Evolutionary conservation across 2,888 invertebrate genomes (phyloP), one percentile per base, ranked within the genome.

Genomic region (Clostera curtula): DNA sequence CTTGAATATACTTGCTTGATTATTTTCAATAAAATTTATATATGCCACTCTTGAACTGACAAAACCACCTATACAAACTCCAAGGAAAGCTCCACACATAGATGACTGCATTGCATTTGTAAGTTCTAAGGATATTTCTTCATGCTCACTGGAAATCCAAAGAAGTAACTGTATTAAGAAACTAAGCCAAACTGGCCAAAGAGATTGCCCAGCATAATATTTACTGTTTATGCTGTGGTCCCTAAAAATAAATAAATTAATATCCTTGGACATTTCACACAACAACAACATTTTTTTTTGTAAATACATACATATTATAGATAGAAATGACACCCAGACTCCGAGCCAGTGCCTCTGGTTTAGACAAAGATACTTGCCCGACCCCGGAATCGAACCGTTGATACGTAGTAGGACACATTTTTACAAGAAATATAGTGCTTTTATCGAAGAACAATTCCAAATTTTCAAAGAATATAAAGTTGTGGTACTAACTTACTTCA

Each of bases 1-100:
- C 25, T 70, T 71, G 61, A 89, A 93, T 25, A 85, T 80, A 3
- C 92, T 89, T 5, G 92, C 93, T 73, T 92, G 87, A 68, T 93
- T 92, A 39, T 85, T 90, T 58, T 88, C 88, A 62, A 93, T 87
- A 46, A 92, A 93, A 47, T 88, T 80, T 19, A 88, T 38, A 49
- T 90, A 91, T 1, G 90, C 85, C 3, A 58, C 55, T 43, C 86
- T 80, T 6, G 90, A 89, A 41, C 79, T 69, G 2, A 85, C 57
- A 49, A 90, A 76, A 12, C 92, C 92, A 26, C 92, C 92, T 52
- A 89, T 85, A 20, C 87, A 41, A 0, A 79, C 88, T 8, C 93
- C 93, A 11, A 88, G 31, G 22, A 91, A 74, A 2, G 85, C 65
- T 8, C 91, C 91, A 33, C 85, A 46, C 21, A 87, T 57, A 3